phyloP scores from a whole-genome alignment of 1,140 invertebrate genomes.

The Agrypnia vestita region DNA sequence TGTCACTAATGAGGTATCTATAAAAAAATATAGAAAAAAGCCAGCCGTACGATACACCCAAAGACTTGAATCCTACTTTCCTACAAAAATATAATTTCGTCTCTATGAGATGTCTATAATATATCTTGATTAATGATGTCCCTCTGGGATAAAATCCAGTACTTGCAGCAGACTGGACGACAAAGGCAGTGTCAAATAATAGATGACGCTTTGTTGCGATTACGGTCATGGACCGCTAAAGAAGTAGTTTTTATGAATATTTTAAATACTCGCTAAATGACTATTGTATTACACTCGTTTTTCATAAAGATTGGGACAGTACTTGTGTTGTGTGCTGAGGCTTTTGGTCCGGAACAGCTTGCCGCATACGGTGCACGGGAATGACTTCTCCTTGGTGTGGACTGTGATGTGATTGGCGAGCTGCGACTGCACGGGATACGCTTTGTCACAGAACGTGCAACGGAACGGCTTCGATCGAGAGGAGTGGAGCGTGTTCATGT shows the following conservation, averaged over 20 bases:
- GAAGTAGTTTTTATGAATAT: background rate
- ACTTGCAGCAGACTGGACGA: no score
- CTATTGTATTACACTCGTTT: background rate
- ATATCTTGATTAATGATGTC: no score
- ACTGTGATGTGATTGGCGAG: constrained; percentile 38
- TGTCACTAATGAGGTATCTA: no score
- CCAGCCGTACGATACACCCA: no score
- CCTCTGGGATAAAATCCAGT: no score
- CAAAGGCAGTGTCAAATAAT: background rate
- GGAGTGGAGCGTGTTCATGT: constrained; percentile 34
- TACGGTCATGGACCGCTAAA: background rate
- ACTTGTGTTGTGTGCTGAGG: constrained; percentile 39
- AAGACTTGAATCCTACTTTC: no score
- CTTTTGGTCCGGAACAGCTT: constrained; percentile 43
- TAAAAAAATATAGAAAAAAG: no score
- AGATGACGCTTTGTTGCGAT: background rate
- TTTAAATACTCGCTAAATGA: background rate
- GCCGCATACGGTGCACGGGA: constrained; percentile 44
- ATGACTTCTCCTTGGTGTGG: constrained; percentile 50
- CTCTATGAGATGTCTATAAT: no score
- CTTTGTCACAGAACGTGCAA: constrained; percentile 2
- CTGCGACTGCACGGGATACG: background rate
- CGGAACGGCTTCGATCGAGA: constrained; percentile 5
- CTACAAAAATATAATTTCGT: no score
- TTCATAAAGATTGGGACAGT: background rate